Evolutionary conservation across 2,888 invertebrate genomes (phyloP), one percentile per base, ranked within the genome.

Genomic region (Pristionchus entomophagus): DNA sequence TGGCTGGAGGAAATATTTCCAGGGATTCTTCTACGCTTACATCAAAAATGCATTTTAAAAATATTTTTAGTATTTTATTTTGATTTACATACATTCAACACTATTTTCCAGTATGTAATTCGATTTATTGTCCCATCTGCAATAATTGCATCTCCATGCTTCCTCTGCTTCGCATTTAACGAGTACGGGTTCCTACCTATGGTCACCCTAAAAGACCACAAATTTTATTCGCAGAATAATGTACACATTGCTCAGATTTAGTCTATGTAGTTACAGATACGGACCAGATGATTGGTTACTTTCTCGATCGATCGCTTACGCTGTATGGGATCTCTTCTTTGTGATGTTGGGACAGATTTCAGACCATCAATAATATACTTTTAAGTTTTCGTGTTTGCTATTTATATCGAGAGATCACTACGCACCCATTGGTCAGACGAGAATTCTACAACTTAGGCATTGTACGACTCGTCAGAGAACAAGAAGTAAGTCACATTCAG

Each of bases 101-200:
- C 10, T n/a, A 38, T 5, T 32, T 73, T 73, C 8, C n/a, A 45
- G 73, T 73, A 41, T 26, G 3, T 73, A 19, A 32, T 41, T 45
- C 73, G 38, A 2, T 1, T 73, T 2, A 45, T n/a, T 0, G 41
- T 73, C 26, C 73, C 73, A 26, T 38, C 45, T 73, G 41, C 73
- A 17, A 26, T 73, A 41, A 26, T 45, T 0, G 32, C 41, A 0
- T 45, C 41, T 26, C 26, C 73, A 3, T 73, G 73, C 26, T 73
- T 73, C 26, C n/a, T 45, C 32, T 73, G 73, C 26, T 73, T 73
- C 8, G 73, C 73, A 41, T 73, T 26, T 41, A 73, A 73, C 5
- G 73, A 41, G 73, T 73, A 22, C 35, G 65, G 2, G 29, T 59
- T n/a, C 1, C 5, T 26, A 29, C n/a, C n/a, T n/a, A 59, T 4